phyloP scores from a whole-genome alignment of 2,888 invertebrate genomes.

The Ochropleura leucogaster region DNA sequence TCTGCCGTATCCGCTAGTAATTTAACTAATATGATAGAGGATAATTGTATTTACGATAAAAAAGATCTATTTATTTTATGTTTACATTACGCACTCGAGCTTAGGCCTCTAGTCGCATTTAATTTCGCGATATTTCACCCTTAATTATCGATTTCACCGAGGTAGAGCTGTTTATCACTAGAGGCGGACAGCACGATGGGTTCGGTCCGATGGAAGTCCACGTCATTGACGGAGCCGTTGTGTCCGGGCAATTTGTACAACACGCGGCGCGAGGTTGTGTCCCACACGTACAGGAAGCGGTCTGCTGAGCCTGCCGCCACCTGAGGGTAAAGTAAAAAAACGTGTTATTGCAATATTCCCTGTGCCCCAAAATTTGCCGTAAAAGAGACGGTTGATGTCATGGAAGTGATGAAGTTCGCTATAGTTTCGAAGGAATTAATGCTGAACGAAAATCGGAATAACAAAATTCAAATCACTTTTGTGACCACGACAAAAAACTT shows the following conservation, averaged over 20 bases:
- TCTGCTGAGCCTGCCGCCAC: slow-evolving; percentile 97
- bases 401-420: neutral
- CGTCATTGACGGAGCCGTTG: slow-evolving; percentile 98
- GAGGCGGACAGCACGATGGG: slow-evolving; percentile 98
- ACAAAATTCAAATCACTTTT: neutral
- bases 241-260: slow-evolving; percentile 99
- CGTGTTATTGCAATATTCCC: neutral
- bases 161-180: slow-evolving; percentile 98
- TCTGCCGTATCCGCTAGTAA: no score
- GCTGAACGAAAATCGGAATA: neutral
- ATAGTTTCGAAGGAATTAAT: neutral
- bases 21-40: no score
- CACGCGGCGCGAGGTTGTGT: slow-evolving; percentile 97
- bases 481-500: no score
- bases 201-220: slow-evolving; percentile 98
- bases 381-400: neutral
- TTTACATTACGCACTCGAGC: no score
- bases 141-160: slow-evolving; percentile 97
- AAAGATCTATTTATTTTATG: no score
- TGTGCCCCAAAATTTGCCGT: neutral
- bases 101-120: neutral
- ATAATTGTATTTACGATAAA: no score
- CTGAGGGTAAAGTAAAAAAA: slow-evolving; percentile 67
- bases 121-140: neutral
- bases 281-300: slow-evolving; percentile 99